Percentiles rank a stretch among this genome's conserved stretches.
Conservation (phyloP, 2,888 invertebrate genomes). For the Drosophila meridiana region DNA sequence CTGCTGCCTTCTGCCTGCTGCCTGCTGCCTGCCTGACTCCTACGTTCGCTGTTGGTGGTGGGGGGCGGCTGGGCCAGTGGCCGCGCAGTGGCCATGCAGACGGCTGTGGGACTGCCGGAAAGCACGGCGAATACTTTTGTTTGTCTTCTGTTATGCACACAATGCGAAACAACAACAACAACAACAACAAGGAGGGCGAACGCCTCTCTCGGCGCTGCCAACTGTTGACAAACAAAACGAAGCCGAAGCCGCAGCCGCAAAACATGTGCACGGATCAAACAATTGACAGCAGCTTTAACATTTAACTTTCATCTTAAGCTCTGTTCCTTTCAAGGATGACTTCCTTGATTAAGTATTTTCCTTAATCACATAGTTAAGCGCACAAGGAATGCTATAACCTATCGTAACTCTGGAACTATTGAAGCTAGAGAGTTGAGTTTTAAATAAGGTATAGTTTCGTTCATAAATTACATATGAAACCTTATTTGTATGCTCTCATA, state of each 20-base stretch:
- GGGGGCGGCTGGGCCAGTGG: neutral
- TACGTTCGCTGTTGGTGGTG: neutral
- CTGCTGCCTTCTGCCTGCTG: neutral
- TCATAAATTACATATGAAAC: neutral
- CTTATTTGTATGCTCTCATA: neutral
- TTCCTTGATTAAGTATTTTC: neutral
- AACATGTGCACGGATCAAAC: slow-evolving; percentile 8
- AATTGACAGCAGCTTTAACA: slow-evolving; percentile 17
- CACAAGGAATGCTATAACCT: neutral
- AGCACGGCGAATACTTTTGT: slow-evolving; percentile 38
- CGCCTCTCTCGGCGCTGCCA: slow-evolving; percentile 35
- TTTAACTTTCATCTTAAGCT: too few species aligned
- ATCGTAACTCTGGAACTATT: neutral
- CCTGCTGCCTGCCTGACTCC: slow-evolving; percentile 14
- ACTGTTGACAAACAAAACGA: slow-evolving; percentile 57
- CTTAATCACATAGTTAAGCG: neutral
- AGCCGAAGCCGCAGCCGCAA: slow-evolving; percentile 31
- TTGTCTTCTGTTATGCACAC: slow-evolving; percentile 35
- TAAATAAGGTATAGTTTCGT: too few species aligned
- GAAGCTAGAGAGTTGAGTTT: too few species aligned
- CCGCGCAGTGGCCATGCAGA: slow-evolving; percentile 20
- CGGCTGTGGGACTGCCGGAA: slow-evolving; percentile 36
- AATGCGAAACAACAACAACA: slow-evolving; percentile 29
- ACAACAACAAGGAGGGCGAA: slow-evolving; percentile 12
- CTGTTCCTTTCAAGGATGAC: neutral